Evolutionary conservation across 2,797 vertebrate genomes (phyloP), one percentile per base, ranked within the genome.

Genomic region (Eospalax fontanierii): DNA sequence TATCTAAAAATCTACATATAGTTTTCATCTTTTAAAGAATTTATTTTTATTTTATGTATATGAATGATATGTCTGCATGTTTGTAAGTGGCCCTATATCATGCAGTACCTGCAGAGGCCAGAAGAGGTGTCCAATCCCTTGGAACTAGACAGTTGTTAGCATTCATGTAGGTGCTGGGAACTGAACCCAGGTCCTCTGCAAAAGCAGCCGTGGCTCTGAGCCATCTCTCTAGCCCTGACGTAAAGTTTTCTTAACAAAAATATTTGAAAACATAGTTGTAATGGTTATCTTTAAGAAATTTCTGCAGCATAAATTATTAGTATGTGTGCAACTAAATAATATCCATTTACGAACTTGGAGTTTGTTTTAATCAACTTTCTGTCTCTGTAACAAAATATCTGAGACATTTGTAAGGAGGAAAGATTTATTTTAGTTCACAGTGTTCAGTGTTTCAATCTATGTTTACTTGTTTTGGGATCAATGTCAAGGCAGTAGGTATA

Each of bases 271-370:
- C 19, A 43, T 86, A 84, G 54, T 89, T 78, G 6, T 90, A 87
- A 91, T 28, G 74, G 87, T 50, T 88, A 40, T 83, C 38, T 89
- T 80, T 91, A 96, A 90, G 87, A 95, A 96, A 80, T 95, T 54
- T 92, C 79, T 93, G 4, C 4, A 75, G 40, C 19, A 83, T 80
- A 89, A 81, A 91, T 90, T 81, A 66, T 63, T 83, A 83, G n/a
- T 74, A 12, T 82, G 19, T 78, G 8, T 95, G 2, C 6, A 86
- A 35, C 43, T 94, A 85, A 65, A 80, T 85, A 91, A 71, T 61
- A 14, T 7, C 24, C 26, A 87, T 76, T 38, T 63, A 63, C 90
- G 15, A 6, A 82, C 24, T 78, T 74, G 2, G 35, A n/a, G 22
- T 89, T 54, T 89, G 74, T 54, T 33, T 57, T 71, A 35, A 85